These are phyloP conservation scores for Tenthredo mesomela DNA, from an alignment of 2,888 invertebrate genomes.

Conservation along the genomic window DNA sequence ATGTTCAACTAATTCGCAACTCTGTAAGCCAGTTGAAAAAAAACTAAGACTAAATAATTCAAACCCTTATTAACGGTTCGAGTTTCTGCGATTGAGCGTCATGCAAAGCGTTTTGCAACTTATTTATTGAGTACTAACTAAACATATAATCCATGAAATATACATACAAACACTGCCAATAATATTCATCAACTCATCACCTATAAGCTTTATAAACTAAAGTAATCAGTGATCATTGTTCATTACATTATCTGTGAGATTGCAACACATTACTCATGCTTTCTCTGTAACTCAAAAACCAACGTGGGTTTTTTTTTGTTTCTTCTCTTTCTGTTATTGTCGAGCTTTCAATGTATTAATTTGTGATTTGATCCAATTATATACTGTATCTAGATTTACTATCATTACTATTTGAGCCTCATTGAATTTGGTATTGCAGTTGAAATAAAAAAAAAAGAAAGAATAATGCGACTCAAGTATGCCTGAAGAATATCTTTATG, in stretches of 20 bases:
- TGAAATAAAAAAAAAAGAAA: not conserved
- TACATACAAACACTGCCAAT: conserved; percentile 50
- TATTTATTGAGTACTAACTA: conserved; percentile 38
- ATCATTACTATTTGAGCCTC: not conserved
- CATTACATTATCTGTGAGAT: conserved; percentile 21
- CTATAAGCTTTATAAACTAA: conserved; percentile 4
- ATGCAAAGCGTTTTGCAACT: conserved; percentile 2
- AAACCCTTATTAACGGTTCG: not conserved
- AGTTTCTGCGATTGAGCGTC: not conserved
- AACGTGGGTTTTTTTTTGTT: not conserved
- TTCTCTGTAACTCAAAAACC: not conserved
- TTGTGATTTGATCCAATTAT: not conserved
- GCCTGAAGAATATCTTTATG: not conserved
- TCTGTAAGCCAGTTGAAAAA: not conserved
- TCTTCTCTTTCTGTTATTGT: not conserved
- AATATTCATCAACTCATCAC: conserved; percentile 31
- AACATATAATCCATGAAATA: conserved; percentile 18
- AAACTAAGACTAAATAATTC: not conserved
- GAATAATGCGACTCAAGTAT: not conserved
- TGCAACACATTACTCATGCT: not conserved
- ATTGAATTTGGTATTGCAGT: not conserved
- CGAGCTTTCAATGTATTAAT: not conserved
- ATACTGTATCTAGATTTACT: not conserved
- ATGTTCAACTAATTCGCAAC: too few relatives aligned
- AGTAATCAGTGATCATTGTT: conserved; percentile 16